Conservation (phyloP, 2,113 vertebrate species). For the Dascyllus trimaculatus region DNA sequence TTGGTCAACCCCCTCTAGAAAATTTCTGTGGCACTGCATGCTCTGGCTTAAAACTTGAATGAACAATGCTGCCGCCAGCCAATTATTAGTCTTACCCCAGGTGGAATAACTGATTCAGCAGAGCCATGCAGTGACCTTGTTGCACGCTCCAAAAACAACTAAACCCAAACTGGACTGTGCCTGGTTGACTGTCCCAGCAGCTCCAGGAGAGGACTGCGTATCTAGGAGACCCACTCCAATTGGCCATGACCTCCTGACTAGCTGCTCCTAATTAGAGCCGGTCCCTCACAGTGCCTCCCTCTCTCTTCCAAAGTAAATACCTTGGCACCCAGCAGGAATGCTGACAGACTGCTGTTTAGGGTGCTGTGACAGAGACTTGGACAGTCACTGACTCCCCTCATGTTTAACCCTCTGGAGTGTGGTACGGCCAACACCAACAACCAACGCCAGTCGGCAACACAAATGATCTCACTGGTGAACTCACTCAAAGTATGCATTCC, state of each 20-base stretch:
- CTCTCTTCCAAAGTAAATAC: constrained; percentile 79
- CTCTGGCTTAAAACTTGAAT: constrained; percentile 12
- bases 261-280: constrained; percentile 78
- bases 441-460: constrained; percentile 44
- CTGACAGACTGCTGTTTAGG: constrained; percentile 71
- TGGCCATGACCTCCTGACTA: constrained; percentile 72
- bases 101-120: constrained; percentile 35
- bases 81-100: constrained; percentile 18
- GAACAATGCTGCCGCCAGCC: constrained; percentile 22
- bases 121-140: constrained; percentile 37
- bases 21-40: not conserved
- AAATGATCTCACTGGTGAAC: constrained; percentile 53
- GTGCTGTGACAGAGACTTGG: constrained; percentile 45
- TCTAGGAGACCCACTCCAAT: constrained; percentile 58
- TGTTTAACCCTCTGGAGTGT: constrained; percentile 53
- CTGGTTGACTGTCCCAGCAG: constrained; percentile 31
- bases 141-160: constrained; percentile 45
- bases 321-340: constrained; percentile 76
- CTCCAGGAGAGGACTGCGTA: constrained; percentile 40
- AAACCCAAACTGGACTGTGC: constrained; percentile 34
- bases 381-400: constrained; percentile 51
- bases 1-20: not conserved
- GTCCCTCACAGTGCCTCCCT: constrained; percentile 73
- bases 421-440: constrained; percentile 41
- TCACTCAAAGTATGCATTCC: constrained; percentile 39